Evolutionary conservation across 2,113 vertebrate genomes (phyloP).

Genomic region (Zosterops japonicus): DNA sequence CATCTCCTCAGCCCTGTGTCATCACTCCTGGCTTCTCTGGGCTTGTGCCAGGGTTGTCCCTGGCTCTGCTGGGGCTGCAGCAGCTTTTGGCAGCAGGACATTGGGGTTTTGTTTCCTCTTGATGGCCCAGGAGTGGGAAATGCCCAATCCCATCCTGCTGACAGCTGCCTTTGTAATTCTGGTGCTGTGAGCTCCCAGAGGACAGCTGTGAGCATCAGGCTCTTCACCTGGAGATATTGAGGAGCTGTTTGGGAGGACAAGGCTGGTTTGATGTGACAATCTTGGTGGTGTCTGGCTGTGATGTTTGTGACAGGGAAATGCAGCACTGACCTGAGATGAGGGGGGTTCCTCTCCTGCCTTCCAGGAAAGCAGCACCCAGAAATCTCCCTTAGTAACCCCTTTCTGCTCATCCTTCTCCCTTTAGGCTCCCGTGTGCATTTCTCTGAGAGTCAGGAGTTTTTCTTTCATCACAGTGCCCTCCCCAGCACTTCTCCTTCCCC

Average conservation of each 20-base stretch:
- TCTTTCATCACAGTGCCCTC: background rate
- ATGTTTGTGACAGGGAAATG: background rate
- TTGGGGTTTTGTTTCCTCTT: background rate
- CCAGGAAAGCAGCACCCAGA: background rate
- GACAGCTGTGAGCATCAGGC: background rate
- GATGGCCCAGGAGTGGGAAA: background rate
- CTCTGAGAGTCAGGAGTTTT: background rate
- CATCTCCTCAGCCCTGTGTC: background rate
- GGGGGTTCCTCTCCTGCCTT: background rate
- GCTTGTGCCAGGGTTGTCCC: background rate
- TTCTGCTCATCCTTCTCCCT: background rate
- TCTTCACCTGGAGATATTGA: accelerated
- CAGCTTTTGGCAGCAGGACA: background rate
- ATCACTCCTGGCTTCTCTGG: background rate
- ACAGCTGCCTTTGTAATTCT: background rate
- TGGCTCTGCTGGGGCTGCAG: background rate
- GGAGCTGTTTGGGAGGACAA: background rate
- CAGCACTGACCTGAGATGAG: accelerated
- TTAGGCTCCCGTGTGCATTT: accelerated
- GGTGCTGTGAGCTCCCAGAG: background rate
- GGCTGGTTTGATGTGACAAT: background rate
- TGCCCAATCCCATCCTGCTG: background rate
- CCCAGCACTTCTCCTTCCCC: background rate
- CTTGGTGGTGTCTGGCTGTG: background rate
- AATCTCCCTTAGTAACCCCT: background rate